phyloP scores from a whole-genome alignment of 2,888 invertebrate species.

The Alsophila aescularia region DNA sequence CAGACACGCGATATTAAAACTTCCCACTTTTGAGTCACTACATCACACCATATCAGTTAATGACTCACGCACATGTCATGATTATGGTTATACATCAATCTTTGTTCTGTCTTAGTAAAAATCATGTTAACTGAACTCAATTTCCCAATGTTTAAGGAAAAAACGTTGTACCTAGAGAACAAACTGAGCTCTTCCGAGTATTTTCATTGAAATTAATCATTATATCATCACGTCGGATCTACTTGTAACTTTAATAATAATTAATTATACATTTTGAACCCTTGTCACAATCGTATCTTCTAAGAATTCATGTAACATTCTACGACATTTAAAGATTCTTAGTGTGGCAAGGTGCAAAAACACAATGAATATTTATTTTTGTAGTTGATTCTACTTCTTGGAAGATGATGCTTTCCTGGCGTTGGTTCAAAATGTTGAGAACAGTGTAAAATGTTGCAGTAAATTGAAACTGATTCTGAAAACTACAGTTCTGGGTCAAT shows the following conservation, averaged over 20 bases:
- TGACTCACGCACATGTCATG: slow-evolving; percentile 11
- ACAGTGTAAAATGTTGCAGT: slow-evolving; percentile 3
- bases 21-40: slow-evolving; percentile 15
- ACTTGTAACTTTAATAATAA: background rate
- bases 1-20: background rate
- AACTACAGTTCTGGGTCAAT: slow-evolving; percentile 6
- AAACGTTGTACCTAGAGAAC: background rate
- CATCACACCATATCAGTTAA: slow-evolving; percentile 15
- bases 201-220: slow-evolving; percentile 24
- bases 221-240: slow-evolving; percentile 10
- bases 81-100: background rate
- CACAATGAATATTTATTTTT: background rate
- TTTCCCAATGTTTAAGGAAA: slow-evolving; percentile 7
- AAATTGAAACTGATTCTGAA: slow-evolving; percentile 2
- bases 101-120: background rate
- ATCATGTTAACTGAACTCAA: background rate
- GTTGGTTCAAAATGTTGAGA: slow-evolving; percentile 18
- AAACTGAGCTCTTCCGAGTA: slow-evolving; percentile 10
- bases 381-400: slow-evolving; percentile 18
- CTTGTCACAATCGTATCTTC: background rate
- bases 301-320: background rate
- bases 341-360: slow-evolving; percentile 3
- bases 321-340: too few species aligned
- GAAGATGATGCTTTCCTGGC: slow-evolving; percentile 26
- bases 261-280: background rate